Evolutionary conservation across 2,113 vertebrate genomes (phyloP), one percentile per base, ranked within the genome.

Genomic region (Scortum barcoo): DNA sequence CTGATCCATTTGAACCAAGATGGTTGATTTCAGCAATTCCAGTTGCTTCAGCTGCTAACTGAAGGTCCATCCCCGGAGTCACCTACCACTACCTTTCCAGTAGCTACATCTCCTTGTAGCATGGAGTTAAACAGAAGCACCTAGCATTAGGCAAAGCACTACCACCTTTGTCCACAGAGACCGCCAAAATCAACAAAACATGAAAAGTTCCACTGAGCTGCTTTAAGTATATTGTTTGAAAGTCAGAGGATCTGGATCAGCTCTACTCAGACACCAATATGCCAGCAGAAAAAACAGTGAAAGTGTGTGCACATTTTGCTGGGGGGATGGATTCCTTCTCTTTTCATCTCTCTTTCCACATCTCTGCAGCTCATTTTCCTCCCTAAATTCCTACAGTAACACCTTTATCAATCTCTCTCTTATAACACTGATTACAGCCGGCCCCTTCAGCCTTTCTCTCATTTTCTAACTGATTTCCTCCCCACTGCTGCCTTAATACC

Each of bases 401-500:
- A 67, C 20, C 63, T 65, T 66, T 2, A 44, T 63, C 22, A 54
- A 2, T 50, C 73, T 22, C 11, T 42, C n/a, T 42, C 36, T 26
- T 22, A 2, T 44, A 17, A 44, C 19, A 24, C 36, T 12, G 28
- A 16, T 48, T 17, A 54, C 33, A 33, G 65, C 2, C 1, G 13
- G 36, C 44, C 60, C 8, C 11, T 51, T 60, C 57, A 33, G 58
- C 72, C 44, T 69, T 7, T 26, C 24, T 61, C 33, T 83, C 76
- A 76, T 70, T 62, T 63, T 72, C 56, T 2, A 72, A 62, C 48
- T 7, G 24, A 75, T 68, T 66, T 80, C 50, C 67, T 61, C 28
- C 70, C 67, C 24, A 22, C 36, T 19, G 46, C 60, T 5, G 2
- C 36, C 28, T 26, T 50, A 51, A 65, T 26, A 28, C 53, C 78